Percentiles rank a stretch among this genome's conserved stretches.
These are phyloP conservation scores for Himalopsyche phryganea DNA, from an alignment of 1,140 invertebrate species.

Conservation along the genomic window DNA sequence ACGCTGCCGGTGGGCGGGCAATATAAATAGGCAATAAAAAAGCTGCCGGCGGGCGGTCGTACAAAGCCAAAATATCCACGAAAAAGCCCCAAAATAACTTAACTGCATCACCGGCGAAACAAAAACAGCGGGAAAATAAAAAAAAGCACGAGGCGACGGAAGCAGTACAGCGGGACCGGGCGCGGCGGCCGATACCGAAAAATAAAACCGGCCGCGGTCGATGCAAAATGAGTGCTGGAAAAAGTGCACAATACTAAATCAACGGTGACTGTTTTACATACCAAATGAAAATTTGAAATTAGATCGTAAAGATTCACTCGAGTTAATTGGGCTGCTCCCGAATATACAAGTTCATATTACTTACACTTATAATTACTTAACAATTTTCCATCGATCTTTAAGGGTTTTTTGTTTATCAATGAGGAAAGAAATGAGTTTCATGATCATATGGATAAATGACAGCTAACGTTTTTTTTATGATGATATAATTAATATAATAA, in stretches of 20 bases:
- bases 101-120: conserved; percentile 47
- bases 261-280: background rate
- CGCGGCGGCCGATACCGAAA: conserved; percentile 53
- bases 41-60: conserved; percentile 8
- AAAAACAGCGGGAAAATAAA: conserved; percentile 29
- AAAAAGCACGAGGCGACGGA: conserved; percentile 16
- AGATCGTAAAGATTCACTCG: too few species aligned
- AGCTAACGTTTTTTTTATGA: too few species aligned
- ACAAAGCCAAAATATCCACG: conserved; percentile 43
- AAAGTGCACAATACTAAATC: background rate
- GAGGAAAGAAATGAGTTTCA: too few species aligned
- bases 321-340: too few species aligned
- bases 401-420: too few species aligned
- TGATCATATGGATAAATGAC: too few species aligned
- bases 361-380: too few species aligned
- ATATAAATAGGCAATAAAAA: conserved; percentile 28
- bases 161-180: conserved; percentile 38
- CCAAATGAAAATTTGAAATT: too few species aligned
- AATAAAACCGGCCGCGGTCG: conserved; percentile 45
- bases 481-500: too few species aligned
- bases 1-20: conserved; percentile 1
- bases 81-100: conserved; percentile 49
- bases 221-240: conserved; percentile 11
- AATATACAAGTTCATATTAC: too few species aligned
- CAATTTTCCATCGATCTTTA: too few species aligned